phyloP scores from a whole-genome alignment of 2,113 vertebrate genomes.

The Rallus limicola region DNA sequence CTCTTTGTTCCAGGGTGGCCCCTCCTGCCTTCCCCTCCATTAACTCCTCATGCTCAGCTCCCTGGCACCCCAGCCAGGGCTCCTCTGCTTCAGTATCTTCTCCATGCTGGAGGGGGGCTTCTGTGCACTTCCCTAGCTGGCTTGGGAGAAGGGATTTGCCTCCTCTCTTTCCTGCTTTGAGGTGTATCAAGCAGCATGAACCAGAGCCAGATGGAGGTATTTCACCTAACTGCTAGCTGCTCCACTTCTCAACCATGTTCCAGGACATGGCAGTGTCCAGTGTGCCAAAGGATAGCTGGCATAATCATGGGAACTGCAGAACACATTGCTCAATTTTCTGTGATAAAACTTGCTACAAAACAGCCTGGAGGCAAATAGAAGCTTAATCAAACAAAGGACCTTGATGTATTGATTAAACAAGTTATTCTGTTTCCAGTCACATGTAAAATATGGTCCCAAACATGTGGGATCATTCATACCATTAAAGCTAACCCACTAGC shows the following conservation, averaged over 20 bases:
- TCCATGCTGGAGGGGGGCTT: background rate
- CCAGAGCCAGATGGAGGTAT: background rate
- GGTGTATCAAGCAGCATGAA: background rate
- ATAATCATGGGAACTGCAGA: constrained; percentile 13
- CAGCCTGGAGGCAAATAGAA: constrained; percentile 15
- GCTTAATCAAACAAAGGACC: constrained; percentile 39
- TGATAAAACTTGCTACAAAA: constrained; percentile 26
- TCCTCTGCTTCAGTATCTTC: background rate
- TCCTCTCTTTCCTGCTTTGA: background rate
- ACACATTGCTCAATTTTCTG: constrained; percentile 39
- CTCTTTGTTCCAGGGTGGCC: constrained; percentile 74
- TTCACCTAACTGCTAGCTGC: background rate
- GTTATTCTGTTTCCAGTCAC: constrained; percentile 10
- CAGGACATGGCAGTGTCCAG: background rate
- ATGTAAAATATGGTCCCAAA: background rate
- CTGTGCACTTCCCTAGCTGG: background rate
- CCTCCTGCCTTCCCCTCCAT: constrained; percentile 45
- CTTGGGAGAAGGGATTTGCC: background rate
- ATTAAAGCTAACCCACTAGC: background rate
- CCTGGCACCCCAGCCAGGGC: background rate
- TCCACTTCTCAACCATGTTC: background rate
- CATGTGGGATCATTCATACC: constrained; percentile 38
- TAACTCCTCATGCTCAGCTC: constrained; percentile 43
- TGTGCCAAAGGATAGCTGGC: background rate
- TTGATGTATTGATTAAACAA: constrained; percentile 52